Evolutionary conservation across 2,888 invertebrate genomes (phyloP), one percentile per base, ranked within the genome.

Genomic region (Philaethria dido): DNA sequence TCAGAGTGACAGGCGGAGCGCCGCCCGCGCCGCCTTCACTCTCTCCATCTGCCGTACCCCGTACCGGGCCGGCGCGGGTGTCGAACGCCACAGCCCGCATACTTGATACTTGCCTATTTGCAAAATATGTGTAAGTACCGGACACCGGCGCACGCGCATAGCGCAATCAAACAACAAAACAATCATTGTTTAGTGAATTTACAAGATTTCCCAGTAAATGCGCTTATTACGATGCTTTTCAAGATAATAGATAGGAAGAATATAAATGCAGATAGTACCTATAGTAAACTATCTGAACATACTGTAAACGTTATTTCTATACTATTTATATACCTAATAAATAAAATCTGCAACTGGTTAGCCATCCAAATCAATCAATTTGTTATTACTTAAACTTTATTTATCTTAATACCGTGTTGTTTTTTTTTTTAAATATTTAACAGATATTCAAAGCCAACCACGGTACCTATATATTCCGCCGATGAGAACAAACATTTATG

Each of bases 21-120:
- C 72, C 75, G 73, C 76, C 73, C 73, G 73, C 74, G 71, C 75
- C 74, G 74, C 76, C 74, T 65, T 55, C 72, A 69, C 70, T 70
- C 64, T 70, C 47, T 63, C 45, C 55, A 45, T 57, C 42, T 62
- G 62, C 64, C n/a, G n/a, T n/a, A n/a, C n/a, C n/a, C n/a, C n/a
- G n/a, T n/a, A n/a, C n/a, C n/a, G n/a, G n/a, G n/a, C 52, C 29
- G 36, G 29, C 47, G 42, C 45, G 52, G 33, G 61, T 57, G 42
- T 39, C 13, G 39, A 39, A 13, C 39, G 39, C 57, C 33, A 25
- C 57, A 61, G 57, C 33, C 33, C 55, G 47, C 62, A 62, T 65
- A 42, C 57, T 65, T 64, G 55, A 50, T 65, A 45, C 57, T 65
- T 66, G 60, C 50, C 45, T 62, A 64, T 57, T 64, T 47, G 62